Evolutionary conservation across 2,888 invertebrate genomes (phyloP), one percentile per base, ranked within the genome.

Genomic region (Morpho helenor): DNA sequence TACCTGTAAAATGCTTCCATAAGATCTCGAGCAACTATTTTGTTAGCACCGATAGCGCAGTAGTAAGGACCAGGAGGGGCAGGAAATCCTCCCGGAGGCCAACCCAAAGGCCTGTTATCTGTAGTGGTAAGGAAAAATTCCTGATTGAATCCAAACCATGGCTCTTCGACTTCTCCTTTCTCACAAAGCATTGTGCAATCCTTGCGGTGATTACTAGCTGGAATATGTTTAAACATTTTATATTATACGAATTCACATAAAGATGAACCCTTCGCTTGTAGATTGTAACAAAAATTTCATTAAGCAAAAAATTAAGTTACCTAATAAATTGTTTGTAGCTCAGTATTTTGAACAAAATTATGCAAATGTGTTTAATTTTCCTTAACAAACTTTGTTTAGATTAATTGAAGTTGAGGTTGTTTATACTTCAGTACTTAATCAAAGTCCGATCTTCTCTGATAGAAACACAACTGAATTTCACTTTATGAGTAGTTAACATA

Each of bases 31-130:
- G 95, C 96, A 66, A 94, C 95, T 7, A 95, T 95, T 68, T 93
- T 94, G 72, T 94, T 92, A 0, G 95, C 94, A 7, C 97, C 97
- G 0, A 95, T 95, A 44, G 95, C 96, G 75, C 97, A 97, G 79
- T 97, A 97, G 81, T 96, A 97, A 0, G 95, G 95, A 1, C 96
- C 95, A 41, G 94, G 93, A 0, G 94, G 94, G 0, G 93, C 93
- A 0, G 95, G 95, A 70, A 92, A 94, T 3, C 93, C 93, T 39
- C 93, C 93, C 8, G 91, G 84, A 0, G 95, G 95, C 95, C 95
- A 96, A 10, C 95, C 95, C 52, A 94, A 92, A 0, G 95, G 95
- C 49, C 94, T 89, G 0, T 91, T 86, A 52, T 89, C 91, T 0
- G 83, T 76, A 0, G 84, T 81, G 5, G 76, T 85, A 52, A 89